These are phyloP conservation scores for Sarcophaga subvicina DNA, from an alignment of 2,888 invertebrate genomes.

Conservation along the genomic window DNA sequence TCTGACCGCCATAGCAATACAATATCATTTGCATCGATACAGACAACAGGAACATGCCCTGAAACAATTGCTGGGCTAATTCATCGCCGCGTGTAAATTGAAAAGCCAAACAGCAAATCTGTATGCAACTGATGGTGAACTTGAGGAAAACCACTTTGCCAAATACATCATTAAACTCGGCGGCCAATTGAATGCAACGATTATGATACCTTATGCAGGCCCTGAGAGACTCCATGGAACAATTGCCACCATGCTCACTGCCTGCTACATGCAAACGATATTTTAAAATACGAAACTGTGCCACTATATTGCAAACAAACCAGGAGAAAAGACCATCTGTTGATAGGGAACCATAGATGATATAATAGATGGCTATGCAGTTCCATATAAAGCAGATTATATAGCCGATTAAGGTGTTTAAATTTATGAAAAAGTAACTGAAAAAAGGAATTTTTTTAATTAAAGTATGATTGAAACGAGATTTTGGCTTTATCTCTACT, in stretches of 20 bases:
- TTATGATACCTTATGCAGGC: conserved; percentile 31
- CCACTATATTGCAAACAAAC: conserved; percentile 43
- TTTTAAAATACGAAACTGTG: conserved; percentile 52
- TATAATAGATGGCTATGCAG: neutral
- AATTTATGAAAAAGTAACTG: conserved; percentile 31
- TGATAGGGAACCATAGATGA: conserved; percentile 31
- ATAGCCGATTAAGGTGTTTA: neutral
- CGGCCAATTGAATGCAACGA: conserved; percentile 33
- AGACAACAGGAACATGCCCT: neutral
- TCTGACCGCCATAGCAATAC: conserved; percentile 49
- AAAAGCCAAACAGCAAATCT: conserved; percentile 47
- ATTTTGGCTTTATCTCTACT: neutral
- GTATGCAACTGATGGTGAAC: conserved; percentile 45
- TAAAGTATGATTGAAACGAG: too few relatives aligned
- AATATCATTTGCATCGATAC: conserved; percentile 41
- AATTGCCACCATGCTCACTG: neutral
- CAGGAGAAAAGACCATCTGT: conserved; percentile 33
- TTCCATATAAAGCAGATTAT: conserved; percentile 16
- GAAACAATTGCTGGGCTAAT: conserved; percentile 26
- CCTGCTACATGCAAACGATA: conserved; percentile 22
- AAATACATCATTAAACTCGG: conserved; percentile 33
- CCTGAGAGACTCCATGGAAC: neutral
- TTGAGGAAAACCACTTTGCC: conserved; percentile 40
- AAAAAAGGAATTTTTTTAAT: neutral
- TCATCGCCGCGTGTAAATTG: conserved; percentile 34